Evolutionary conservation across 1,140 invertebrate species (phyloP).

Genomic region (Leptestheria dahalacensis): DNA sequence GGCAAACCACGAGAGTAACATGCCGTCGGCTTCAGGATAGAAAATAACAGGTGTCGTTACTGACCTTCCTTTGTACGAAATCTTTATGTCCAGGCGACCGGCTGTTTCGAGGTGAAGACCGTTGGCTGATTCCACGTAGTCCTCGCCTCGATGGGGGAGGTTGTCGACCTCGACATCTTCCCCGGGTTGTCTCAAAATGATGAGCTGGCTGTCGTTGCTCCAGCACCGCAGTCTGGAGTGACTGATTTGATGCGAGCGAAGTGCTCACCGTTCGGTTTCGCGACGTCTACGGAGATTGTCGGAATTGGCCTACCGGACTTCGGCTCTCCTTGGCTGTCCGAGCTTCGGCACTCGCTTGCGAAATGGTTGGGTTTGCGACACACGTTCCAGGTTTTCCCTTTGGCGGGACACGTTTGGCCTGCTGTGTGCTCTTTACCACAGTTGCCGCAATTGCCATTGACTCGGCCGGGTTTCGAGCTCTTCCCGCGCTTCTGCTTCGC

Average conservation of each 20-base stretch:
- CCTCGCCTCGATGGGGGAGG: neutral
- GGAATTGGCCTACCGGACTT: neutral
- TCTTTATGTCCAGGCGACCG: neutral
- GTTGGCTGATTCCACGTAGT: neutral
- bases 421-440: too few relatives aligned
- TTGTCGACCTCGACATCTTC: neutral
- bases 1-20: slow-evolving; percentile 1
- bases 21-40: neutral
- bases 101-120: neutral
- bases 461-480: neutral
- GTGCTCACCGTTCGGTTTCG: neutral
- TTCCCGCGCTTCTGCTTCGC: neutral
- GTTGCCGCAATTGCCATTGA: slow-evolving; percentile 4
- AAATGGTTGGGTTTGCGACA: neutral
- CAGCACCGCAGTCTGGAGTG: neutral
- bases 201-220: slow-evolving; percentile 1
- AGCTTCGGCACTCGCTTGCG: neutral
- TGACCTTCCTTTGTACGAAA: neutral
- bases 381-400: neutral
- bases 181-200: neutral
- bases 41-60: neutral
- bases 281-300: neutral
- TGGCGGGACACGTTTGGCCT: neutral
- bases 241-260: neutral
- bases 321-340: neutral